A percentile compares a stretch with the other conserved stretches of the same genome.
Conservation (phyloP, 2,797 vertebrate species). For the Malacoraja senta region DNA sequence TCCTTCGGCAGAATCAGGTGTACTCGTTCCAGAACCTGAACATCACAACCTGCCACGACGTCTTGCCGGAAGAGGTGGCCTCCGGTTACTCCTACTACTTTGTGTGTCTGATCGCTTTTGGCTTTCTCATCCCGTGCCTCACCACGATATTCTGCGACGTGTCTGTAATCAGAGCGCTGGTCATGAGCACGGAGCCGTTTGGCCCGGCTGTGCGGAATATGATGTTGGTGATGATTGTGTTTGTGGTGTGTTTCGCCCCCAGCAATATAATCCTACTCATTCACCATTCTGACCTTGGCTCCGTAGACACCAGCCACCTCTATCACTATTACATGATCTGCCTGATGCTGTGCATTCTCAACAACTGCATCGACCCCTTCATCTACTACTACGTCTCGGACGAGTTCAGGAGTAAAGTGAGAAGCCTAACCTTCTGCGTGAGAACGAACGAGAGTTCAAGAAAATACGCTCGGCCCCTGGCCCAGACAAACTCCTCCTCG, state of each 20-base stretch:
- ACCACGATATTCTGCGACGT: neutral
- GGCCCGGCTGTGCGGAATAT: neutral
- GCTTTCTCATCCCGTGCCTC: neutral
- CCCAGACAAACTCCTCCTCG: neutral
- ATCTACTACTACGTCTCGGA: neutral
- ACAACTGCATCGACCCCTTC: neutral
- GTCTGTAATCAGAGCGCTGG: neutral
- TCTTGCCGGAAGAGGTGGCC: neutral
- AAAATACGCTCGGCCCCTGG: neutral
- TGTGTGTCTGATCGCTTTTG: neutral
- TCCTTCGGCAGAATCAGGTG: neutral
- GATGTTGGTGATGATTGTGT: neutral
- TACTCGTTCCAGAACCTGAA: neutral
- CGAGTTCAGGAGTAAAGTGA: neutral
- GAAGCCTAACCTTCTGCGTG: neutral
- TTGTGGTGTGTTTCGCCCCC: neutral
- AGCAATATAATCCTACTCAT: conserved; percentile 21
- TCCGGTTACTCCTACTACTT: conserved; percentile 7
- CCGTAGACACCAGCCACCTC: neutral
- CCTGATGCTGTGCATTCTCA: neutral
- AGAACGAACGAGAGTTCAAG: neutral
- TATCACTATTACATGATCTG: neutral
- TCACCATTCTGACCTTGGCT: neutral
- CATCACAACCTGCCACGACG: conserved; percentile 11
- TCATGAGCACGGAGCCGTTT: neutral